Evolutionary conservation across 2,888 invertebrate genomes (phyloP).

Genomic region (Hipparchia sbordonii): DNA sequence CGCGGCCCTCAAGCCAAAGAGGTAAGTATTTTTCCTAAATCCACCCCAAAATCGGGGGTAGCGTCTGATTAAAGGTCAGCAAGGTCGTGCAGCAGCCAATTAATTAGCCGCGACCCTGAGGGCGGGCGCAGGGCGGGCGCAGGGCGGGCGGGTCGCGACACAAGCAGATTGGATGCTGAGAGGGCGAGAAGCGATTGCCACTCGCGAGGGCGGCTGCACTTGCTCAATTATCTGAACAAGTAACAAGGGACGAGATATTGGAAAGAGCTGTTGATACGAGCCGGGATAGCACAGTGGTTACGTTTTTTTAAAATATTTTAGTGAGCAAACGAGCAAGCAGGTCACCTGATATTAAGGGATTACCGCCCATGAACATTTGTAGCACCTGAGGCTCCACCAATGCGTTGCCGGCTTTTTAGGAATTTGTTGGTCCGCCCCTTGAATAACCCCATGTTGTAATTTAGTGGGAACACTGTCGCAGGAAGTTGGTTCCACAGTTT

Average conservation of each 20-base stretch:
- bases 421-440: no score
- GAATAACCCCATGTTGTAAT: no score
- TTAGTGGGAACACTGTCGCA: no score
- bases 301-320: no score
- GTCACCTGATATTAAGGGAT: no score
- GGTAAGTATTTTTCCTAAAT: background rate
- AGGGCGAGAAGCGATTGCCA: background rate
- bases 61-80: conserved; percentile 8
- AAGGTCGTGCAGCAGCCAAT: background rate
- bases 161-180: conserved; percentile 5
- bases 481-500: no score
- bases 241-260: no score
- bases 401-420: no score
- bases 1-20: no score
- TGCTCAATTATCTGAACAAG: background rate
- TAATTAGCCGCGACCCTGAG: conserved; percentile 6
- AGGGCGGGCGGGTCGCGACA: background rate
- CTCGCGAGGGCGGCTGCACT: background rate
- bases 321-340: no score
- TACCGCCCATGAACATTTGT: no score
- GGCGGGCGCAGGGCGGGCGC: background rate
- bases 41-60: background rate
- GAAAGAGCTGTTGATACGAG: background rate
- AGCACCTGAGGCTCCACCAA: no score
- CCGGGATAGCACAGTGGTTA: background rate